These are phyloP conservation scores for Cistogaster globosa DNA, from an alignment of 2,888 invertebrate species.

Conservation along the genomic window DNA sequence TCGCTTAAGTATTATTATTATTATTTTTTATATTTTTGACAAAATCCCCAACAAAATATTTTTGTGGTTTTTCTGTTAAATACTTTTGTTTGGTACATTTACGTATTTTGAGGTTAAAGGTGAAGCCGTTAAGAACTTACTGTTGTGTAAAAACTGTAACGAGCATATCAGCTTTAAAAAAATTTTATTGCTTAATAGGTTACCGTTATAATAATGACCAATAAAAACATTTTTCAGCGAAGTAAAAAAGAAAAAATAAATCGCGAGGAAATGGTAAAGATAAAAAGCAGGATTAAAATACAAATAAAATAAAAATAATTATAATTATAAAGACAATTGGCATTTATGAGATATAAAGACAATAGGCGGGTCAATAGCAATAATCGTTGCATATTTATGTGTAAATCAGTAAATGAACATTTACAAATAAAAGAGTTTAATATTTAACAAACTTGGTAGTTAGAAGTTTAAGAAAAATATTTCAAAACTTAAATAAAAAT, in stretches of 20 bases:
- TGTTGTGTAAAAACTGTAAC: conserved; percentile 68
- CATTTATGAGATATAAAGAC: conserved; percentile 36
- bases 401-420: not conserved
- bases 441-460: not conserved
- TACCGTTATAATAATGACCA: conserved; percentile 67
- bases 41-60: conserved; percentile 24
- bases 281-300: conserved; percentile 27
- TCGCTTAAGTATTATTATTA: conserved; percentile 31
- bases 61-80: conserved; percentile 52
- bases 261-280: conserved; percentile 4
- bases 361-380: conserved; percentile 35
- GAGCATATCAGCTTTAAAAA: conserved; percentile 62
- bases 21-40: conserved; percentile 26
- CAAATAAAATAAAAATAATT: conserved; percentile 38
- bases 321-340: conserved; percentile 33
- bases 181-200: conserved; percentile 71
- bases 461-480: too few species aligned
- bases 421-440: not conserved
- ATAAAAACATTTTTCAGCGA: not conserved
- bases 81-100: conserved; percentile 31
- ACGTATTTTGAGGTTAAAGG: conserved; percentile 62
- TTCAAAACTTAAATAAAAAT: too few species aligned
- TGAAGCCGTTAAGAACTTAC: conserved; percentile 70
- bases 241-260: not conserved
- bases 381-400: not conserved